phyloP scores from a whole-genome alignment of 2,113 vertebrate species.

The Mellivora capensis region DNA sequence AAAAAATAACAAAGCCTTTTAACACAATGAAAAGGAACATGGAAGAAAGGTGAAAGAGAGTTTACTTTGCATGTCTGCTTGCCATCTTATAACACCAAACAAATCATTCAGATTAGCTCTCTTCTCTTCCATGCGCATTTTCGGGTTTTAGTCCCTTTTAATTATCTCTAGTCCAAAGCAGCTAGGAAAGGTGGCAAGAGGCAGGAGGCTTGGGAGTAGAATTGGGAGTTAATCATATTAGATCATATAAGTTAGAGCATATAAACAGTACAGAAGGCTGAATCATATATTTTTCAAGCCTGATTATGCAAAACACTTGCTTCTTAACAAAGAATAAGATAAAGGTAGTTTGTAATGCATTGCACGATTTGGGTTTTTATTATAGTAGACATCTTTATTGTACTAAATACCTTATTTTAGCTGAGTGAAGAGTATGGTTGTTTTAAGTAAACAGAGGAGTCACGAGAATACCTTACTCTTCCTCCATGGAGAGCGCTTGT shows the following conservation, averaged over 20 bases:
- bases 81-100: not conserved
- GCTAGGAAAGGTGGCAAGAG: not conserved
- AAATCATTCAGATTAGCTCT: not conserved
- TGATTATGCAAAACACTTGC: not conserved
- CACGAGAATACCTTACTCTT: constrained; percentile 22
- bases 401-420: constrained; percentile 27
- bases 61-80: not conserved
- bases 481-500: not conserved
- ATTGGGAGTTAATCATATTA: not conserved
- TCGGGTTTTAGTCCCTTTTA: not conserved
- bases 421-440: not conserved
- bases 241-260: not conserved
- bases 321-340: constrained; percentile 21
- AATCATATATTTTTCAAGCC: not conserved
- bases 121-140: not conserved
- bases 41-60: not conserved
- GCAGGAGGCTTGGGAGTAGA: not conserved
- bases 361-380: constrained; percentile 33
- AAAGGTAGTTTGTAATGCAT: not conserved
- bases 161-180: not conserved
- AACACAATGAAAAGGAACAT: not conserved
- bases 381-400: constrained; percentile 12
- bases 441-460: constrained; percentile 54
- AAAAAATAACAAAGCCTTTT: not conserved
- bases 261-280: not conserved